Conservation (phyloP, 1,140 invertebrate genomes). For the Akabosia matsudoensis region DNA sequence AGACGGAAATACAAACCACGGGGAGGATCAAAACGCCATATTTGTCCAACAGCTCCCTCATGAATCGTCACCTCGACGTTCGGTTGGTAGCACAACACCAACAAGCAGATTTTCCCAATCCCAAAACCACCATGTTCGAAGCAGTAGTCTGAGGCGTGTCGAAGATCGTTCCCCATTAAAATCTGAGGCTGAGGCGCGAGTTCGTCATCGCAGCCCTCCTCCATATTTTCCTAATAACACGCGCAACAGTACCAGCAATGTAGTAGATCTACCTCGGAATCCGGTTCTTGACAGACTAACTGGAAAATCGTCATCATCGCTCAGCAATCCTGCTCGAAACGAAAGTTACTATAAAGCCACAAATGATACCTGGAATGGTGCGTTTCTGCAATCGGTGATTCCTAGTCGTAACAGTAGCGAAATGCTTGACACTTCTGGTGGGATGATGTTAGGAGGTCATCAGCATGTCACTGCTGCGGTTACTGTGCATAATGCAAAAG, state of each 20-base stretch:
- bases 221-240: constrained; percentile 20
- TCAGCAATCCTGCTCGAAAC: constrained; percentile 60
- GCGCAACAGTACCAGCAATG: constrained; percentile 48
- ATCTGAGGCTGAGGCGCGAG: constrained; percentile 1
- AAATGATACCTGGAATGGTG: constrained; percentile 58
- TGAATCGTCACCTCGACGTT: background rate
- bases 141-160: constrained; percentile 2
- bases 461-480: constrained; percentile 1
- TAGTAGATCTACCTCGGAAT: constrained; percentile 54
- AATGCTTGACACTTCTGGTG: constrained; percentile 36
- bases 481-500: constrained; percentile 56
- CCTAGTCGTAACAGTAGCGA: constrained; percentile 50
- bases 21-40: background rate
- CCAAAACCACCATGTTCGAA: constrained; percentile 2
- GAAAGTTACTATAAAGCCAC: constrained; percentile 79
- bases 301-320: constrained; percentile 57
- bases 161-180: constrained; percentile 1
- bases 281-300: constrained; percentile 81
- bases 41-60: background rate
- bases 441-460: background rate
- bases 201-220: constrained; percentile 11
- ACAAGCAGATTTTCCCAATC: background rate
- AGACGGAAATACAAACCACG: background rate
- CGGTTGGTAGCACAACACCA: background rate
- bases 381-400: constrained; percentile 51